A percentile compares a stretch with the other conserved stretches of the same genome.
Conservation (phyloP, 2,113 vertebrate species). For the Platycercus adscitus region DNA sequence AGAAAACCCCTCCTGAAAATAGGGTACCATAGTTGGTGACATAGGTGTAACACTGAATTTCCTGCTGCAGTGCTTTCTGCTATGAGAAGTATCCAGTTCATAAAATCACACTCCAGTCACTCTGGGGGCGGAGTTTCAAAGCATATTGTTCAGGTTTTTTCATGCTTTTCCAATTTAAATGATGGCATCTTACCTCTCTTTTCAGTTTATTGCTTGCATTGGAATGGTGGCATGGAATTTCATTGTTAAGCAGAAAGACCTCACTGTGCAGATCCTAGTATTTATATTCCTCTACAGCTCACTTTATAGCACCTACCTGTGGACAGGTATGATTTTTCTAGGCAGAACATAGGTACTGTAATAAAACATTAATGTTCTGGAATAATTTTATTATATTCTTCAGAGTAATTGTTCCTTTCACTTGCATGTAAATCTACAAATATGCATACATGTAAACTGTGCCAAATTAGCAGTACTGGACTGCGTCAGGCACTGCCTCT, state of each 20-base stretch:
- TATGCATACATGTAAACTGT: neutral
- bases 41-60: neutral
- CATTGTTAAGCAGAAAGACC: conserved; percentile 79
- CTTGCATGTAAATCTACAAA: neutral
- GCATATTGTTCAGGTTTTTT: neutral
- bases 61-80: neutral
- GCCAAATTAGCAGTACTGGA: neutral
- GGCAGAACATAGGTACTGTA: neutral
- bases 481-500: neutral
- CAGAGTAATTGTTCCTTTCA: neutral
- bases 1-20: neutral
- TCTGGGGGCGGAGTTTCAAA: neutral
- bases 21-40: neutral
- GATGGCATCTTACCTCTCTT: conserved; percentile 16
- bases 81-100: neutral
- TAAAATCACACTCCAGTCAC: neutral
- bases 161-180: neutral
- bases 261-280: conserved; percentile 84
- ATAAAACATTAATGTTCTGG: neutral
- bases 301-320: conserved; percentile 91
- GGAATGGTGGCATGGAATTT: conserved; percentile 96
- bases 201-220: conserved; percentile 85
- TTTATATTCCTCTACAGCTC: conserved; percentile 90
- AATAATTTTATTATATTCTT: neutral
- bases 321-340: conserved; percentile 85